Base-by-base conservation (phyloP, 2,888 invertebrate species). In the Zootermopsis nevadensis region DNA sequence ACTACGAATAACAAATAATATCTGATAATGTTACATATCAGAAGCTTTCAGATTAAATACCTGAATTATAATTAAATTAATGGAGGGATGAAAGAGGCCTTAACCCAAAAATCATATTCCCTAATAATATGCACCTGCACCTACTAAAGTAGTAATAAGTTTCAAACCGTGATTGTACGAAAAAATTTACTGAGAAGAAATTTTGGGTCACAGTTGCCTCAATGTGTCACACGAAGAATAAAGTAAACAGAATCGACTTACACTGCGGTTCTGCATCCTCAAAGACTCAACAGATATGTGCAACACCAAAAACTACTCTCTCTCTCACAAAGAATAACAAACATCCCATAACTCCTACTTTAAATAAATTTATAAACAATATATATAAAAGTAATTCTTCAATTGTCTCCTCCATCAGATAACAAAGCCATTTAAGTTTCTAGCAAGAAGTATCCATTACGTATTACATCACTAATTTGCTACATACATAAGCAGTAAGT, bases 401-500 rank as follows among this genome's bases (percentile, higher is more conserved):
- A 27, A 60, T n/a, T 60, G 27, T 60, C 3, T 27, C n/a, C n/a
- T n/a, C 60, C n/a, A 19, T 48, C 48, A 19, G 15, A 60, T 60
- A 60, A 60, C 60, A 60, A 27, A 60, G n/a, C 60, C n/a, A 60
- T 60, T 7, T 4, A 60, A 60, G n/a, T 60, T 27, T 60, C 60
- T 60, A 60, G 10, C 60, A 60, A 60, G 12, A 60, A 60, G 60
- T 60, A 60, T n/a, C n/a, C 60, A 27, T 27, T 60, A 27, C n/a
- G 1, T 27, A 60, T 27, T 60, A 60, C 60, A 60, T 60, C n/a
- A 60, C 60, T 60, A 60, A 69, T 69, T 33, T 69, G 22, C 69
- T 69, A 69, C 22, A 69, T 69, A 69, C 69, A 69, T n/a, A 69
- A 69, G 69, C 69, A 33, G 33, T 60, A 60, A 60, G 60, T n/a